Base-by-base conservation (phyloP, 2,797 vertebrate species). In the Mormyrops attenuatus region DNA sequence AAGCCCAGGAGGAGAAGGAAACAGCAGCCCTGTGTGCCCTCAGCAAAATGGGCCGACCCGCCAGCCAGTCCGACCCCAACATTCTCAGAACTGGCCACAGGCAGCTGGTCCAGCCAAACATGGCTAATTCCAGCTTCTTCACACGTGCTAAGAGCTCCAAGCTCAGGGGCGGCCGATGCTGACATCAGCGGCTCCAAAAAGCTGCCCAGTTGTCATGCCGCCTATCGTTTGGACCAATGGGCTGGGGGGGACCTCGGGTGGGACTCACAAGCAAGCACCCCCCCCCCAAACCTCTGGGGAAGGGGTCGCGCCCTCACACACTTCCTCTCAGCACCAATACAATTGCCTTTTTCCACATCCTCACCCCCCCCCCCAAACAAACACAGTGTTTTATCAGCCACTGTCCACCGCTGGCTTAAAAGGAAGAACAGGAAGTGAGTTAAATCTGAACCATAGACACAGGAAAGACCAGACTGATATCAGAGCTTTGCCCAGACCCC, bases 241-340 rank as follows among this genome's bases (percentile, higher is more conserved):
- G 49, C 66, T 89, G 11, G 20, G 80, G 49, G 13, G 30, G 49
- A 0, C 5, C 15, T 30, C 1, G 57, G 89, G 66, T 50, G 49
- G 15, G 50, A 85, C 60, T 69, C 47, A 53, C 44, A 26, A 30
- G 57, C 13, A 69, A 86, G 44, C 38, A 20, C 15, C 63, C 49
- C 77, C 49, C 47, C 53, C 30, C 38, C 60, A 69, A 49, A 20
- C 66, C 86, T 63, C 89, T 44, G 13, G 69, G 86, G 89, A 38
- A 30, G 69, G 55, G 86, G 86, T 87, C 87, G 80, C 86, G 17
- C 89, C 89, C 87, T 63, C 15, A 22, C 86, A 88, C 85, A 90
- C 57, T 88, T 90, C 89, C 89, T 82, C 52, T 30, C 69, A 30
- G 26, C 34, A 26, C 50, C 50, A 90, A 77, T 38, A 90, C 86